These are phyloP conservation scores for Dasypogon diadema DNA, from an alignment of 2,888 invertebrate species.

Conservation along the genomic window DNA sequence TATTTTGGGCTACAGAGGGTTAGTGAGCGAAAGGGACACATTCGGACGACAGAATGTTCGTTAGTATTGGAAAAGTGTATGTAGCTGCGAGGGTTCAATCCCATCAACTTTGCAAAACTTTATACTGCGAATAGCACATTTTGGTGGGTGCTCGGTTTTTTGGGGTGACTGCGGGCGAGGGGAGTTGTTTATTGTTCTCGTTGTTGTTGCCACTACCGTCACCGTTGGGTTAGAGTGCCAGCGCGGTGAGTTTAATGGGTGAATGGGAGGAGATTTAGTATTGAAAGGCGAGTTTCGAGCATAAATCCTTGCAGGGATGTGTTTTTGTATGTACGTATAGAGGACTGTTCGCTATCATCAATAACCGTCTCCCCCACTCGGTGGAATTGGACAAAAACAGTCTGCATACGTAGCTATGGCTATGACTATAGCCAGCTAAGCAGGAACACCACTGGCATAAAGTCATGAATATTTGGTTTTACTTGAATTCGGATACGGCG, in stretches of 20 bases:
- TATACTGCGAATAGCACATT: constrained; percentile 42
- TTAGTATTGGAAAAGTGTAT: constrained; percentile 44
- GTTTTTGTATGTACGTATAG: constrained; percentile 38
- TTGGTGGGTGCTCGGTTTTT: constrained; percentile 34
- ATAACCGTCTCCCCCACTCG: constrained; percentile 34
- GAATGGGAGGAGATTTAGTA: constrained; percentile 51
- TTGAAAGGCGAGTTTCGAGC: constrained; percentile 48
- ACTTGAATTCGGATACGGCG: constrained; percentile 33
- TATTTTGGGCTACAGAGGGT: constrained; percentile 20
- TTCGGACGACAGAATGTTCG: constrained; percentile 38
- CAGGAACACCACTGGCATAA: constrained; percentile 27
- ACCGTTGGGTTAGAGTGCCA: constrained; percentile 8
- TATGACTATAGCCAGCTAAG: constrained; percentile 3
- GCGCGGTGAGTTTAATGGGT: constrained; percentile 47
- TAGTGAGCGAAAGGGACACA: constrained; percentile 46
- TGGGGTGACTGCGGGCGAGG: constrained; percentile 25
- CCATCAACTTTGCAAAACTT: constrained; percentile 46
- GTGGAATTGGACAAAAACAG: constrained; percentile 43
- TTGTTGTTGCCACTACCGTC: constrained; percentile 11
- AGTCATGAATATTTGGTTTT: constrained; percentile 50
- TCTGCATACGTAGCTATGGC: constrained; percentile 12
- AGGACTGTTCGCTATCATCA: constrained; percentile 38
- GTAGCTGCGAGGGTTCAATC: constrained; percentile 45
- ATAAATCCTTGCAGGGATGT: constrained; percentile 49
- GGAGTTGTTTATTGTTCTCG: constrained; percentile 49